Base-by-base conservation (phyloP, 1,140 invertebrate genomes). In the Copidosoma floridanum region DNA sequence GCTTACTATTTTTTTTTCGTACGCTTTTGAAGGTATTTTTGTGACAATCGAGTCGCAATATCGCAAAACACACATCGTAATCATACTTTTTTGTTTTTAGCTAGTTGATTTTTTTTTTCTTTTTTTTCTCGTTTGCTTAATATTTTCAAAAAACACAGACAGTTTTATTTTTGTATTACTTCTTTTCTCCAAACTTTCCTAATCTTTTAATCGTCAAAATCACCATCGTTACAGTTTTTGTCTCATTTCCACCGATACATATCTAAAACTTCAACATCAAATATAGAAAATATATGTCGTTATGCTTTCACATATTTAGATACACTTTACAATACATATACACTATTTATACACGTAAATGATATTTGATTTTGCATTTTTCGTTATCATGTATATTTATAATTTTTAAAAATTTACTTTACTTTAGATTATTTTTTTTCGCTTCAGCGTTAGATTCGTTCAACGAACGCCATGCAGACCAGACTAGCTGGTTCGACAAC, bases 261-360 rank as follows among this genome's bases (percentile, higher is more conserved):
- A 67, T 78, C 69, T 75, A 78, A 77, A 76, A 76, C 70, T 77
- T 77, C 66, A 78, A 78, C 76, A 75, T 76, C 73, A 68, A 79
- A 75, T 80, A 79, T 80, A 78, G 75, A 80, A 80, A 80, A 80
- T 80, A 80, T 80, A 79, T 78, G n/a, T 54, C 35, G 23, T 43
- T 43, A 43, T 50, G 29, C 27, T 56, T n/a, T 72, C 74, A 71
- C 70, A 70, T 72, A 73, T 75, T 72, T 71, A 75, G 65, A 74
- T 77, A 74, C 64, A 77, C 59, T 67, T 61, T 58, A 71, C 71
- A 70, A 72, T 58, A 69, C 73, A 69, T 67, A 75, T 66, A 71
- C 69, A 73, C 65, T 72, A 65, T 71, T 56, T 66, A 68, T 68
- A 62, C 61, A 64, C 57, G 59, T 64, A 63, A 65, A 66, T 56